Evolutionary conservation across 2,888 invertebrate genomes (phyloP).

Genomic region (Platycheirus albimanus): DNA sequence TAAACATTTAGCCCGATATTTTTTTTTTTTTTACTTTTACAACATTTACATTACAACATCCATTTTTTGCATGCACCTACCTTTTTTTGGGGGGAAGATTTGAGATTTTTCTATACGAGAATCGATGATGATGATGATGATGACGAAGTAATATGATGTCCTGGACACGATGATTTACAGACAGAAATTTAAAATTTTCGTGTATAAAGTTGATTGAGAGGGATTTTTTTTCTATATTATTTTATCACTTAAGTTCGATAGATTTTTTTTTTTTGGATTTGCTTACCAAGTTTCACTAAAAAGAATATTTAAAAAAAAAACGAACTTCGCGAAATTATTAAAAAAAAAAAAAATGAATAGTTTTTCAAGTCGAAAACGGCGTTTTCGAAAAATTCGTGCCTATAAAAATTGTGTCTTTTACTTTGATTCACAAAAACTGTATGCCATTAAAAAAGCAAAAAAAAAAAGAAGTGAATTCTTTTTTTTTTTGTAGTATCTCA

Average conservation of each 20-base stretch:
- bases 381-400: conserved; percentile 36
- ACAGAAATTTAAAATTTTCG: conserved; percentile 9
- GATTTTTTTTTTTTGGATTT: neutral
- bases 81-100: conserved; percentile 37
- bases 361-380: conserved; percentile 6
- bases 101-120: conserved; percentile 2
- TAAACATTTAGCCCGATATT: conserved; percentile 60
- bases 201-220: neutral
- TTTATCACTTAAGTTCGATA: conserved; percentile 54
- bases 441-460: conserved; percentile 49
- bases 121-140: conserved; percentile 27
- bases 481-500: conserved; percentile 30
- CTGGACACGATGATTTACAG: conserved; percentile 7
- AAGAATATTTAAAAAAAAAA: neutral
- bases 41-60: conserved; percentile 74
- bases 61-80: conserved; percentile 73
- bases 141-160: neutral
- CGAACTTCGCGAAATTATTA: neutral
- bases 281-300: conserved; percentile 40
- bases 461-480: conserved; percentile 25
- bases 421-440: conserved; percentile 9
- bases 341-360: conserved; percentile 6
- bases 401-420: conserved; percentile 34
- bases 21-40: conserved; percentile 52
- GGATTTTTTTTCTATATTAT: neutral